Conservation (phyloP, 2,113 vertebrate genomes). For the Percina caprodes region DNA sequence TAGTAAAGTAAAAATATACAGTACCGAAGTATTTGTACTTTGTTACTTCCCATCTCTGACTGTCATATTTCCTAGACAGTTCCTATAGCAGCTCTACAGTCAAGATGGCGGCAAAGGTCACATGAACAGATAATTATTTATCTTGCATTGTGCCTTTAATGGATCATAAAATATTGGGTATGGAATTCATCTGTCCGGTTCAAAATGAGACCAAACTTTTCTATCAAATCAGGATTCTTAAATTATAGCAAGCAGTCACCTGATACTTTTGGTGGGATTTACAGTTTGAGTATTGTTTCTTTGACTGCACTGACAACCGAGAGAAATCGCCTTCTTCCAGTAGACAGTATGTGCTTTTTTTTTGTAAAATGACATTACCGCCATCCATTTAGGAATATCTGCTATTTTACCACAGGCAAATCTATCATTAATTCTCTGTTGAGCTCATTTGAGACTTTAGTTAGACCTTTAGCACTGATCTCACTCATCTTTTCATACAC, state of each 20-base stretch:
- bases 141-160: too few species aligned
- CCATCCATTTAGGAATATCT: background rate
- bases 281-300: background rate
- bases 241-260: background rate
- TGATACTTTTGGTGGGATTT: background rate
- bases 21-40: too few species aligned
- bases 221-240: background rate
- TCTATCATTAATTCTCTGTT: constrained; percentile 10
- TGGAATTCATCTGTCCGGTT: background rate
- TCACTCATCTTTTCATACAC: constrained; percentile 19
- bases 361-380: background rate
- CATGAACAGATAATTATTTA: too few species aligned
- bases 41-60: too few species aligned
- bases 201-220: too few species aligned
- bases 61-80: too few species aligned
- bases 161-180: too few species aligned
- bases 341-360: background rate
- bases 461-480: constrained; percentile 33
- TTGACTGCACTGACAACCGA: background rate
- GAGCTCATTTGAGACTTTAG: constrained; percentile 43
- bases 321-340: background rate
- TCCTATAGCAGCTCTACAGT: too few species aligned
- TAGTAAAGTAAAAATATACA: too few species aligned
- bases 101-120: too few species aligned
- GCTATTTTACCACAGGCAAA: constrained; percentile 1